Percentiles rank a stretch among this genome's conserved stretches.
phyloP scores from a whole-genome alignment of 2,113 vertebrate genomes.

The Nestor notabilis region DNA sequence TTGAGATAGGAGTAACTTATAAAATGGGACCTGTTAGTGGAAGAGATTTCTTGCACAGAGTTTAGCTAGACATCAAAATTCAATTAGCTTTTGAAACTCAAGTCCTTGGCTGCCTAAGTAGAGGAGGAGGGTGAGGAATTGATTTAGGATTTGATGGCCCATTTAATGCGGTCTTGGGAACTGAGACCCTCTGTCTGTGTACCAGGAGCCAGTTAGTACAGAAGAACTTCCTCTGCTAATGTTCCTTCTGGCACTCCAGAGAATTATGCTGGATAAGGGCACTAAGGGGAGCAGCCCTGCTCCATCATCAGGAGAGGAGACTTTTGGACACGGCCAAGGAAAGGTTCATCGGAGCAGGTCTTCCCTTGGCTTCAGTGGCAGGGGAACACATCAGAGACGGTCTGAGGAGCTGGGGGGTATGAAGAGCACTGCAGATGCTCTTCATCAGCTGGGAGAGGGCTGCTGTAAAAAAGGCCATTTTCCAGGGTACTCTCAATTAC shows the following conservation, averaged over 20 bases:
- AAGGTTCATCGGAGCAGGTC: neutral
- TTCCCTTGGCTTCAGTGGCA: neutral
- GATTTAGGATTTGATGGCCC: constrained; percentile 18
- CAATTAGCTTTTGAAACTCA: constrained; percentile 51
- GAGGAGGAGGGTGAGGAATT: neutral
- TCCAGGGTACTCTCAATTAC: neutral
- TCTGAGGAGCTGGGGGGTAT: neutral
- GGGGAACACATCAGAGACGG: neutral
- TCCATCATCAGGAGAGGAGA: neutral
- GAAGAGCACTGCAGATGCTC: neutral
- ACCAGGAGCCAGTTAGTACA: neutral
- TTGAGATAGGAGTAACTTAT: constrained; percentile 45
- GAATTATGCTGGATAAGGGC: neutral
- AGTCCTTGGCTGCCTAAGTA: constrained; percentile 3
- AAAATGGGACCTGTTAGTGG: constrained; percentile 9
- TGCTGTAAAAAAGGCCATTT: neutral
- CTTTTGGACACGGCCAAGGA: neutral
- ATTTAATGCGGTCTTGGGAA: neutral
- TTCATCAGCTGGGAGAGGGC: neutral
- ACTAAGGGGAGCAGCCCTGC: neutral
- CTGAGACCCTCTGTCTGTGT: neutral
- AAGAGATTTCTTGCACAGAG: constrained; percentile 38
- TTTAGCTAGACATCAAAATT: constrained; percentile 43
- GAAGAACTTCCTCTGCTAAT: neutral
- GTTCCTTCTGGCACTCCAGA: neutral